phyloP scores from a whole-genome alignment of 2,113 vertebrate genomes.

The Tragelaphus imberbis region DNA sequence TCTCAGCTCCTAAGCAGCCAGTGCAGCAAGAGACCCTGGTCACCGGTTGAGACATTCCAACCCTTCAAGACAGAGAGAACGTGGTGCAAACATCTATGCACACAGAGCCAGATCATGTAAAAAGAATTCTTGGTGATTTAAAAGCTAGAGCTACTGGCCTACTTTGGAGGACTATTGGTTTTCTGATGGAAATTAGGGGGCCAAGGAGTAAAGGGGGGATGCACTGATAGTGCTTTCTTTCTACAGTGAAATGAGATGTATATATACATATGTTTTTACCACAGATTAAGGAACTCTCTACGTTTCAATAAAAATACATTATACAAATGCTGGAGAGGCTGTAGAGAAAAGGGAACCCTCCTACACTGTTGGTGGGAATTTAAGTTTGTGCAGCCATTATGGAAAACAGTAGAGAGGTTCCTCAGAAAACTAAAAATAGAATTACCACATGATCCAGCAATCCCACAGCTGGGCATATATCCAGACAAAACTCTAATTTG shows the following conservation, averaged over 20 bases:
- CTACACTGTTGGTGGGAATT: neutral
- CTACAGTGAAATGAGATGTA: neutral
- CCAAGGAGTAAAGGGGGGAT: neutral
- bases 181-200: neutral
- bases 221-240: neutral
- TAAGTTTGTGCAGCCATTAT: neutral
- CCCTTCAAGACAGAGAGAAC: neutral
- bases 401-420: neutral
- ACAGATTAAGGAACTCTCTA: slow-evolving; percentile 3
- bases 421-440: neutral
- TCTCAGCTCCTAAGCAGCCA: neutral
- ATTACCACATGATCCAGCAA: neutral
- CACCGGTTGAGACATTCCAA: neutral
- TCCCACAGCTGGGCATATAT: neutral
- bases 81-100: neutral
- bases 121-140: neutral
- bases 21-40: neutral
- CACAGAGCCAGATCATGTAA: neutral
- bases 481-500: neutral
- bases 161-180: neutral
- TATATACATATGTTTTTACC: neutral
- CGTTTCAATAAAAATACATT: neutral
- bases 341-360: neutral
- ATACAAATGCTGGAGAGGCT: neutral
- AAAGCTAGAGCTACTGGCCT: neutral